Conservation (phyloP, 30 jellyfish, hydroid and myxozoan species). For the Turritopsis dohrnii region DNA sequence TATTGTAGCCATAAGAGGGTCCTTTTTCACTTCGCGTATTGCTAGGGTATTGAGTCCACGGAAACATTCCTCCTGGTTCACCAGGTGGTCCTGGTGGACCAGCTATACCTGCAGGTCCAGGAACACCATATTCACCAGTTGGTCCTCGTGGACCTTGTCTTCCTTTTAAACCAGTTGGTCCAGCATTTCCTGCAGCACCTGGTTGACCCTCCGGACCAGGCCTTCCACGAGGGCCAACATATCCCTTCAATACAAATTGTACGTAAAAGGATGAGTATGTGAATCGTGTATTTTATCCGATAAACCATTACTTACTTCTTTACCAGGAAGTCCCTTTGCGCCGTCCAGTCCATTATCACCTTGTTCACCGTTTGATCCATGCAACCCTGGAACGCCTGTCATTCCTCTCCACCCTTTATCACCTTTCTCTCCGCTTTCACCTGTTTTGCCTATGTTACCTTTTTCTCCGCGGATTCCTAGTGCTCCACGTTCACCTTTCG, state of each 20-base stretch:
- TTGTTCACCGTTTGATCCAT: constrained; percentile 37
- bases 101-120: constrained; percentile 87
- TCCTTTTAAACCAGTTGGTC: constrained; percentile 60
- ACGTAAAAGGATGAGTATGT: too few species aligned
- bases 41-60: neutral
- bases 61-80: constrained; percentile 31
- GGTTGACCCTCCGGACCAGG: constrained; percentile 50
- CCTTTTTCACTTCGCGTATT: constrained; percentile 50
- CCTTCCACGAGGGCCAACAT: constrained; percentile 61
- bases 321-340: constrained; percentile 43
- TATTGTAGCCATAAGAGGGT: neutral
- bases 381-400: constrained; percentile 43
- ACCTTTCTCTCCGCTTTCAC: constrained; percentile 76
- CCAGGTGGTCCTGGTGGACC: constrained; percentile 98
- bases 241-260: constrained; percentile 35
- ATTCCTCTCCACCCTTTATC: constrained; percentile 34
- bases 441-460: constrained; percentile 45
- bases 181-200: constrained; percentile 35
- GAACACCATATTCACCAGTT: constrained; percentile 65
- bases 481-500: constrained; percentile 38
- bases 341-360: constrained; percentile 60
- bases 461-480: constrained; percentile 28
- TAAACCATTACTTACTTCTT: constrained; percentile 21
- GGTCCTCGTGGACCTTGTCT: constrained; percentile 61
- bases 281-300: too few species aligned